phyloP scores from a whole-genome alignment of 2,888 invertebrate species.

The Lasioglossum morio region DNA sequence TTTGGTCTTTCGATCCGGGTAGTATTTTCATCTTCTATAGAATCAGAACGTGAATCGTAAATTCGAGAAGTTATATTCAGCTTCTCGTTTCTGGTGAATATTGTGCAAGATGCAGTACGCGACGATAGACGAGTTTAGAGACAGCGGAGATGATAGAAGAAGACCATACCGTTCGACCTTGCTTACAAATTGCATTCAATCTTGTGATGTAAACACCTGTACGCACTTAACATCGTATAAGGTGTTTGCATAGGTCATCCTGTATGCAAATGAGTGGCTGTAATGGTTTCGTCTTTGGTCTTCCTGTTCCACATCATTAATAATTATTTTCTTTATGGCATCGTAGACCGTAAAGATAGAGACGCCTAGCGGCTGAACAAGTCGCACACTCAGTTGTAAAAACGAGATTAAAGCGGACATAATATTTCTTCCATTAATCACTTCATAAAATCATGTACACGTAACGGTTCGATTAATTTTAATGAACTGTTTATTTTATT shows the following conservation, averaged over 20 bases:
- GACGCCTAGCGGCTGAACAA: neutral
- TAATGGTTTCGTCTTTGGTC: neutral
- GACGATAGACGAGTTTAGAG: neutral
- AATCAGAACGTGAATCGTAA: neutral
- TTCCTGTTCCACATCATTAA: neutral
- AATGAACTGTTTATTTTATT: neutral
- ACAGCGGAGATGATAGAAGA: neutral
- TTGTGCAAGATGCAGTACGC: too few relatives aligned
- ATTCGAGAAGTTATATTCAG: neutral
- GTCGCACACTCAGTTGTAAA: neutral
- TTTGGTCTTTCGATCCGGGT: neutral
- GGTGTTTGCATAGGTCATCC: conserved; percentile 7
- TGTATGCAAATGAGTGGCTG: neutral
- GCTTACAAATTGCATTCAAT: neutral
- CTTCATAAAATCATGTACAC: neutral
- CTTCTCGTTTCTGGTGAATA: neutral
- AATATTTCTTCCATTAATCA: neutral
- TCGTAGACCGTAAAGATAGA: neutral
- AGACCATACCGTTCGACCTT: neutral
- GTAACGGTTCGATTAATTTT: conserved; percentile 1
- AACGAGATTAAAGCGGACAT: neutral
- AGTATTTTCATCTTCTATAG: neutral
- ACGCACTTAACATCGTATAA: neutral
- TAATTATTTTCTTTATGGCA: neutral
- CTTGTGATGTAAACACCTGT: neutral